Percentiles rank a stretch among this genome's conserved stretches.
Evolutionary conservation across 2,888 invertebrate genomes (phyloP).

Genomic region (Meiosimyza decipiens): DNA sequence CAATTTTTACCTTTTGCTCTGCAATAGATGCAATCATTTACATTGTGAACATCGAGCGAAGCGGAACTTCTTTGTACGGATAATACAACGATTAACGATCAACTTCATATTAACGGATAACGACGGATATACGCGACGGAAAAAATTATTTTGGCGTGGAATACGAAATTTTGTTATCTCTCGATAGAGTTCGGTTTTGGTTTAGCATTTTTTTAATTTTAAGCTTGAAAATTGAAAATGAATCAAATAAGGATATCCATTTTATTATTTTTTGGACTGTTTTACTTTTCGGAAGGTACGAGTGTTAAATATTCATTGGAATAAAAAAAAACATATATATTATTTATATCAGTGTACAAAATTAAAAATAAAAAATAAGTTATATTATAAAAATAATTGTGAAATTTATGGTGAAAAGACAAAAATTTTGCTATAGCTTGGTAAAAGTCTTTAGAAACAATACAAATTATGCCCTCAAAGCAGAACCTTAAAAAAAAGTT

Average conservation of each 20-base stretch:
- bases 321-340: neutral
- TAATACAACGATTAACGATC: slow-evolving; percentile 38
- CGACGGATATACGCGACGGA: slow-evolving; percentile 33
- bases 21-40: slow-evolving; percentile 50
- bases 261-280: slow-evolving; percentile 54
- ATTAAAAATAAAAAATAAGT: neutral
- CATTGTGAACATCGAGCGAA: slow-evolving; percentile 48
- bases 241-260: slow-evolving; percentile 48
- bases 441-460: no score
- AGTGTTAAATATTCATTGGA: neutral
- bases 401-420: neutral
- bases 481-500: no score
- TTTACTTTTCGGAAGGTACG: slow-evolving; percentile 65
- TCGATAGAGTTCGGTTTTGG: no score
- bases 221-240: slow-evolving; percentile 43
- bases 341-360: neutral
- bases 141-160: slow-evolving; percentile 38
- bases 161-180: neutral
- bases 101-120: slow-evolving; percentile 41
- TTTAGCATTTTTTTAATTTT: no score
- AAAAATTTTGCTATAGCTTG: neutral
- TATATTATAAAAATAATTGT: neutral
- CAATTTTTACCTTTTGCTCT: slow-evolving; percentile 21
- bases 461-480: no score
- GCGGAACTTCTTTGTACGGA: slow-evolving; percentile 45